Evolutionary conservation across 2,797 vertebrate species (phyloP).

Genomic region (Schizopygopsis pylzovi): DNA sequence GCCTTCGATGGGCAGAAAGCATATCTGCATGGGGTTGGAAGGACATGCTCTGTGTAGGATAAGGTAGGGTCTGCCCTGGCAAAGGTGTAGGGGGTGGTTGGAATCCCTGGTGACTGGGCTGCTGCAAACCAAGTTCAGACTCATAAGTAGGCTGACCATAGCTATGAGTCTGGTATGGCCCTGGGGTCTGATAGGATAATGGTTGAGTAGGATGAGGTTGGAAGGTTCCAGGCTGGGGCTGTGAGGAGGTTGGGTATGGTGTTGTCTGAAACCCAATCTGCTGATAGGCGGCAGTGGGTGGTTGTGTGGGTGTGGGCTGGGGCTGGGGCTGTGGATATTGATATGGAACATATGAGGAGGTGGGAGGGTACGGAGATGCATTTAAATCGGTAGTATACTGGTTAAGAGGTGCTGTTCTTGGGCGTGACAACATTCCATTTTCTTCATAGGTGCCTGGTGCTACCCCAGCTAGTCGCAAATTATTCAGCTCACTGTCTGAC

Average conservation of each 20-base stretch:
- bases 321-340: slow-evolving; percentile 83
- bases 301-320: slow-evolving; percentile 73
- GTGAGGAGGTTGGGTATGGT: slow-evolving; percentile 83
- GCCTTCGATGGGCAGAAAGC: slow-evolving; percentile 87
- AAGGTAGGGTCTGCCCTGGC: slow-evolving; percentile 82
- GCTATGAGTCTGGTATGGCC: slow-evolving; percentile 81
- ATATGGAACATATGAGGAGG: slow-evolving; percentile 85
- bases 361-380: slow-evolving; percentile 79
- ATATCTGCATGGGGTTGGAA: slow-evolving; percentile 86
- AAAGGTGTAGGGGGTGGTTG: slow-evolving; percentile 83
- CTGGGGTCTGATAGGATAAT: slow-evolving; percentile 84
- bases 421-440: slow-evolving; percentile 79
- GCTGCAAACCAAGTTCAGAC: slow-evolving; percentile 83
- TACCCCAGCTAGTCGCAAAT: slow-evolving; percentile 82
- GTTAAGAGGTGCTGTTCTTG: slow-evolving; percentile 81
- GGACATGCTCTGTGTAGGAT: slow-evolving; percentile 77
- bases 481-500: slow-evolving; percentile 97
- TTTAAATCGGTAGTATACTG: slow-evolving; percentile 84
- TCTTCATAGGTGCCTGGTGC: slow-evolving; percentile 80
- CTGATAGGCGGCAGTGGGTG: slow-evolving; percentile 81
- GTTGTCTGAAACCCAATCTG: slow-evolving; percentile 85
- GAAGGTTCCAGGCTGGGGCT: slow-evolving; percentile 89
- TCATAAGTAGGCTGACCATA: slow-evolving; percentile 84
- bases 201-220: slow-evolving; percentile 84
- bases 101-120: slow-evolving; percentile 83